Evolutionary conservation across 2,888 invertebrate genomes (phyloP), one percentile per base, ranked within the genome.

Genomic region (Lithophane semibrunnea): DNA sequence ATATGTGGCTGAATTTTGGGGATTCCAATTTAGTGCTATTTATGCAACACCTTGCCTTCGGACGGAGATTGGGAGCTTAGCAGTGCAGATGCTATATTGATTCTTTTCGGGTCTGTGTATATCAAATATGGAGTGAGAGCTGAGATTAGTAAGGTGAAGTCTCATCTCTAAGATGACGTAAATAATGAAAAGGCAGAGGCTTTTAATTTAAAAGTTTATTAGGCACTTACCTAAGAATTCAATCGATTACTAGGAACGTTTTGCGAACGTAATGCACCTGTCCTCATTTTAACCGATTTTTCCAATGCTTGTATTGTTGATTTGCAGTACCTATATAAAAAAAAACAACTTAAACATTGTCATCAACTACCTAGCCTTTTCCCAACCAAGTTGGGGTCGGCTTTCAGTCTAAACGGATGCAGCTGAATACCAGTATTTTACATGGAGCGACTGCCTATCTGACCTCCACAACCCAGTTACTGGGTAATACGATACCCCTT

Each of bases 1-100:
- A 85, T 92, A 87, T 93, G 92, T 92, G 93, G 91, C 86, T 88
- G 87, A 91, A 93, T 94, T 93, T 92, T 88, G 89, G 89, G 91
- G 88, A 92, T 92, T 93, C 91, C 93, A 94, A 94, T 94, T 94
- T 93, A 91, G 91, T 83, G 90, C 92, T 93, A 93, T 94, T 94
- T 94, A 95, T 94, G 91, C 94, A 94, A 90, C 90, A 93, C 91
- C 92, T 92, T 86, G 86, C 88, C 80, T 87, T 87, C 82, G 79
- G 77, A 83, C 82, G 84, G 87, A 92, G 90, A 91, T 90, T 92
- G 87, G 87, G 87, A 49, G 18, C n/a, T n/a, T 37, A 37, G 37
- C 5, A 64, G 61, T 79, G 37, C 67, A 66, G 69, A 65, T 70
- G 49, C 3, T 79, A 71, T 80, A 78, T 83, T 69, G 71, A 72